Base-by-base conservation (phyloP, 2,888 invertebrate genomes). In the Rhogogaster chlorosoma region DNA sequence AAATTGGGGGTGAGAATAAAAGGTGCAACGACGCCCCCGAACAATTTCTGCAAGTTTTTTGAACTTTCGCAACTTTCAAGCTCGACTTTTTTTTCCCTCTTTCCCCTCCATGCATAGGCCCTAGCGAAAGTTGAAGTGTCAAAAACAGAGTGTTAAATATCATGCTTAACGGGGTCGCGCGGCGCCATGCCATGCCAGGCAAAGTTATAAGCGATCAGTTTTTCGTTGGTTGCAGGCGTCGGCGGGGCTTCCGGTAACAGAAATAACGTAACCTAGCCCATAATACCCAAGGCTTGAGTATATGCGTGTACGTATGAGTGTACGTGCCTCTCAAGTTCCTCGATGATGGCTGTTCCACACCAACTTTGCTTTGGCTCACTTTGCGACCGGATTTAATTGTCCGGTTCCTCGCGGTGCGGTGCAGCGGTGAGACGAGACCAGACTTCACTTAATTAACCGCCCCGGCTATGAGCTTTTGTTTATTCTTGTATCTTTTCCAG, bases 181-280 rank as follows among this genome's bases (percentile, higher is more conserved):
- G 29, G 71, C 38, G 71, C 71, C n/a, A 29, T 61, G 26, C 61
- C 26, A 26, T 36, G 42, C 71, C 71, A 73, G 15, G 38, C 38
- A 42, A 73, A 73, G 71, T 73, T 73, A 73, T 73, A 73, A 73
- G 71, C 71, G 71, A 73, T 73, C 71, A 42, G 71, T 73, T 73
- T 77, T 77, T 77, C 53, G 45, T 49, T 29, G 77, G 49, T 77
- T 77, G 15, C 77, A 49, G 18, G 36, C 77, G 49, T 26, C 77
- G 53, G 77, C 49, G 26, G 80, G 38, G 80, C 61, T 80, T 80
- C 80, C 80, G 80, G 80, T 80, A 80, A 80, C 80, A 80, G 61
- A 80, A 80, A 80, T 80, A 80, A 80, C 53, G 26, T 73, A 45
- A 53, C 26, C 67, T 38, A 84, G 67, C 53, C 29, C 26, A 70